Conservation (phyloP, 2,797 vertebrate genomes). For the Anas bernieri region DNA sequence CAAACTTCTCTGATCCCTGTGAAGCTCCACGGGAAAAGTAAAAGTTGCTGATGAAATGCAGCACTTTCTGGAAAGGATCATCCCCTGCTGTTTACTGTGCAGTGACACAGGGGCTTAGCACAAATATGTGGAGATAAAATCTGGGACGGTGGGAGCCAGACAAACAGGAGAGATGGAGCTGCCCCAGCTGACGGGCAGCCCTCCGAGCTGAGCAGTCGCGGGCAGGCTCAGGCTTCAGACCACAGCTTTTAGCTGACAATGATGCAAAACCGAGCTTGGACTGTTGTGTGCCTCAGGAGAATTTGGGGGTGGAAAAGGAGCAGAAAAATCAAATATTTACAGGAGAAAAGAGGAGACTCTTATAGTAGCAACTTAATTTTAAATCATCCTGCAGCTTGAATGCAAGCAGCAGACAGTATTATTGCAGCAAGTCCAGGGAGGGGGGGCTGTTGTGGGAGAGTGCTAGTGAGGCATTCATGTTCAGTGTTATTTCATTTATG, state of each 20-base stretch:
- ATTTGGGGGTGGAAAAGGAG: neutral
- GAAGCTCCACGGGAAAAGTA: neutral
- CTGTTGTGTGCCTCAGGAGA: neutral
- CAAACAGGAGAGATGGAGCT: neutral
- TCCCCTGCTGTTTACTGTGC: fast-evolving
- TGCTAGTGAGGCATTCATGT: neutral
- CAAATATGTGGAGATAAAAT: neutral
- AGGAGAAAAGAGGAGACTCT: neutral
- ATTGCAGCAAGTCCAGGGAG: fast-evolving
- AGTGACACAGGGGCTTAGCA: neutral
- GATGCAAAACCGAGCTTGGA: neutral
- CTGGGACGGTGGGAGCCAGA: neutral
- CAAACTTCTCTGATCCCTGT: neutral
- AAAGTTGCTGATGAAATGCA: neutral
- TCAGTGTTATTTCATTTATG: neutral
- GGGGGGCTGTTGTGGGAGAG: neutral
- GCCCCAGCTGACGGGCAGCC: neutral
- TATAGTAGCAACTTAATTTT: neutral
- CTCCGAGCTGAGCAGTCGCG: neutral
- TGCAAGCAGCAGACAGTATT: neutral
- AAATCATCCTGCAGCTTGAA: neutral
- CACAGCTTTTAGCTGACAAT: neutral
- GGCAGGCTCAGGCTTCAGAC: neutral
- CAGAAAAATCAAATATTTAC: neutral
- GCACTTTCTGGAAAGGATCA: neutral